phyloP scores from a whole-genome alignment of 1,140 invertebrate species.

The Ceratina australensis region DNA sequence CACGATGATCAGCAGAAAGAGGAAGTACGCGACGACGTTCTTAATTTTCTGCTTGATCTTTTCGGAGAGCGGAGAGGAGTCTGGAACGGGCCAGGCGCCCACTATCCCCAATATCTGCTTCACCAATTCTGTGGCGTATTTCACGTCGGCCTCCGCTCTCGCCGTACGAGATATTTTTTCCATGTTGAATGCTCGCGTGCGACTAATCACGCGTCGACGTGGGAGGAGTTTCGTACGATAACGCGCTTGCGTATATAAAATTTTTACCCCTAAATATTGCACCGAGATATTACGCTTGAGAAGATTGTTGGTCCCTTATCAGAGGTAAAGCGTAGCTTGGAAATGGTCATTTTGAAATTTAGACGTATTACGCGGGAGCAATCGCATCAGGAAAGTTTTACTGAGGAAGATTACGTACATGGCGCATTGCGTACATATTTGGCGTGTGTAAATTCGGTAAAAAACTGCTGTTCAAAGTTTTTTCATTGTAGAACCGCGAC shows the following conservation, averaged over 20 bases:
- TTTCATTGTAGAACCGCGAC: no score
- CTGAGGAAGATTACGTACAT: no score
- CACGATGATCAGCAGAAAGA: slow-evolving; percentile 40
- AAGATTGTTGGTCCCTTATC: no score
- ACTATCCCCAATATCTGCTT: slow-evolving; percentile 27
- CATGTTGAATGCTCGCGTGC: not conserved
- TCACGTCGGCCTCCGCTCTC: not conserved
- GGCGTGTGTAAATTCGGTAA: not conserved
- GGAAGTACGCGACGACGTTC: slow-evolving; percentile 9
- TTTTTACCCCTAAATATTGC: not conserved
- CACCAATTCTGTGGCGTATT: slow-evolving; percentile 9
- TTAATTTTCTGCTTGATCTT: not conserved
- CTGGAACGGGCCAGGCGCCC: slow-evolving; percentile 47
- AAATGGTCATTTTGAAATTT: no score
- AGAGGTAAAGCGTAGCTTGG: no score
- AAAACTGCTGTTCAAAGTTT: not conserved
- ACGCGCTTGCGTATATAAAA: slow-evolving; percentile 37
- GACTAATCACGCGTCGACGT: no score
- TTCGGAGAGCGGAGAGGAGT: not conserved
- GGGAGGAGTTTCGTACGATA: not conserved
- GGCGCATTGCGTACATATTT: not conserved
- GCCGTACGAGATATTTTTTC: not conserved
- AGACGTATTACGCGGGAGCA: no score
- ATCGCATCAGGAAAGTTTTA: no score
- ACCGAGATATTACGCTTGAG: no score